phyloP scores from a whole-genome alignment of 2,113 vertebrate species.

The Mesembrinibis cayennensis region DNA sequence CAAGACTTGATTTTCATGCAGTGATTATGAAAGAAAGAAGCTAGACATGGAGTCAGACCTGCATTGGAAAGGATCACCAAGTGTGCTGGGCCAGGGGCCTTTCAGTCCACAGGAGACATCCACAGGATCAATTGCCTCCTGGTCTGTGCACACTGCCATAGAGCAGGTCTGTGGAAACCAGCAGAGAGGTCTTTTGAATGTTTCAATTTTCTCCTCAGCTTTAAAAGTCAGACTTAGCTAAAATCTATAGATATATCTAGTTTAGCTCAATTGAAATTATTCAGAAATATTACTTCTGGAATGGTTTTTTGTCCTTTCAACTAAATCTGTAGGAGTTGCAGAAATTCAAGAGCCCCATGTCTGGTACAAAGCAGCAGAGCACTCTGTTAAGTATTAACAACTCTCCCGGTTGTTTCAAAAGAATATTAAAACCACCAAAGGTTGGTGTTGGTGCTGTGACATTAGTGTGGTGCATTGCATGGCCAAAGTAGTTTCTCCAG shows the following conservation, averaged over 20 bases:
- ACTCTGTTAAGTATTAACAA: background rate
- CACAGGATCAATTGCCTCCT: background rate
- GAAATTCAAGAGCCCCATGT: background rate
- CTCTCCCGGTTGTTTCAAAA: background rate
- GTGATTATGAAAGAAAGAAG: background rate
- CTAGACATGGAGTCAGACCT: background rate
- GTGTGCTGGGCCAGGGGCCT: background rate
- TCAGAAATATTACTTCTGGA: background rate
- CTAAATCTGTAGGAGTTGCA: background rate
- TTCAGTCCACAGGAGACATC: background rate
- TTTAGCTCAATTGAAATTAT: background rate
- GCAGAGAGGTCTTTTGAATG: background rate
- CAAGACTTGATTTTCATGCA: background rate
- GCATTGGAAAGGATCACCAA: background rate
- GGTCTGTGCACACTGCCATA: rapidly evolving
- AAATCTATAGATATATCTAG: background rate
- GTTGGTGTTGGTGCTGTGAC: background rate
- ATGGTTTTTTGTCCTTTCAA: background rate
- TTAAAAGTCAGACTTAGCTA: background rate
- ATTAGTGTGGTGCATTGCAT: rapidly evolving
- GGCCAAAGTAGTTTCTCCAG: background rate
- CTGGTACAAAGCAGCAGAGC: background rate
- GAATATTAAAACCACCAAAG: background rate
- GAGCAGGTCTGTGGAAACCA: background rate
- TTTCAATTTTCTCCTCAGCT: background rate